Conservation (phyloP, 2,888 invertebrate genomes). For the Laspeyria flexula region DNA sequence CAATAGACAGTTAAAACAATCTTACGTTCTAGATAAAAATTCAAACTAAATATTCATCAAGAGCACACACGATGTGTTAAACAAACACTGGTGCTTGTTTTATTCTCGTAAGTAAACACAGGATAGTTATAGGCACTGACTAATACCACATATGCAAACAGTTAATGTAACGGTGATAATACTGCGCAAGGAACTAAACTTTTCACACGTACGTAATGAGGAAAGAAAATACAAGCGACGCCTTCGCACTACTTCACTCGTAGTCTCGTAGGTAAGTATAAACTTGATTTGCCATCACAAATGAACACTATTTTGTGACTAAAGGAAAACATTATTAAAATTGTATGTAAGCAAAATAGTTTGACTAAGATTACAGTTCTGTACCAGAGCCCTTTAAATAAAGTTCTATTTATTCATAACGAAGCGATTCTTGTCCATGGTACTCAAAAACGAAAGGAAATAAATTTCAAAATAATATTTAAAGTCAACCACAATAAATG, state of each 20-base stretch:
- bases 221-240: constrained; percentile 25
- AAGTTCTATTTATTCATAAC: constrained; percentile 41
- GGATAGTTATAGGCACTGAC: constrained; percentile 51
- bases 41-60: constrained; percentile 14
- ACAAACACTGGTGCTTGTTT: constrained; percentile 30
- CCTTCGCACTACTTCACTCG: constrained; percentile 3
- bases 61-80: constrained; percentile 27
- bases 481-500: no score
- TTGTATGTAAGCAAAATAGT: constrained; percentile 49
- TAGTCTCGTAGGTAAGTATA: constrained; percentile 3
- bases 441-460: no score
- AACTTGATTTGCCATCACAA: constrained; percentile 10
- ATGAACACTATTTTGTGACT: constrained; percentile 17
- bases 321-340: constrained; percentile 50
- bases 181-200: constrained; percentile 52
- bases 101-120: constrained; percentile 42
- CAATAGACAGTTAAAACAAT: no score
- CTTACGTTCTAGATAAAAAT: background rate
- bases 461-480: no score
- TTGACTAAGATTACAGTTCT: constrained; percentile 42
- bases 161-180: constrained; percentile 60
- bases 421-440: constrained; percentile 23
- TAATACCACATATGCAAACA: constrained; percentile 59
- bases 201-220: constrained; percentile 63
- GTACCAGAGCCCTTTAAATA: constrained; percentile 32